These are phyloP conservation scores for Miniopterus natalensis DNA, from an alignment of 2,113 vertebrate genomes.

Conservation along the genomic window DNA sequence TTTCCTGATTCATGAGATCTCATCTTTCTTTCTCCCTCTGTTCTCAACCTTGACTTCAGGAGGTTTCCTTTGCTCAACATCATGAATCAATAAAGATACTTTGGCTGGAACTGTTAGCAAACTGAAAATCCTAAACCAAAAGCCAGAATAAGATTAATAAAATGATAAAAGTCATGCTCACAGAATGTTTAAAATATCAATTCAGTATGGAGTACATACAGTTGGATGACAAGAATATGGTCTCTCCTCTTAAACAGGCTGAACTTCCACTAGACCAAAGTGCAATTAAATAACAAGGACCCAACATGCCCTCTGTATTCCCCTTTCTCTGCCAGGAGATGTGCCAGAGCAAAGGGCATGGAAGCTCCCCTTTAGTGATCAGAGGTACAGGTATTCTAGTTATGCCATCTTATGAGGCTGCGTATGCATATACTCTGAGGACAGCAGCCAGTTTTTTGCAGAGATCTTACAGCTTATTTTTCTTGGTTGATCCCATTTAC, in stretches of 20 bases:
- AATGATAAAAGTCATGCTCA: not conserved
- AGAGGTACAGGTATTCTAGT: not conserved
- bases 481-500: not conserved
- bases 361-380: not conserved
- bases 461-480: not conserved
- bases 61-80: conserved; percentile 17
- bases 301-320: not conserved
- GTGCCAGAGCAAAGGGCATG: not conserved
- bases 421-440: not conserved
- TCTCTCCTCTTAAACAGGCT: not conserved
- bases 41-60: not conserved
- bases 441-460: not conserved
- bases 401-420: not conserved
- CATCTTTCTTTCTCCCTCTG: not conserved
- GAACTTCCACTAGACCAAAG: not conserved
- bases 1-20: conserved; percentile 2
- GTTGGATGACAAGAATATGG: not conserved
- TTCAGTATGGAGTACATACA: not conserved
- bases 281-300: not conserved
- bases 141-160: conserved; percentile 22
- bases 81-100: not conserved
- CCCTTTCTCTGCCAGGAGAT: not conserved
- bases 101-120: not conserved
- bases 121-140: not conserved
- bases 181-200: conserved; percentile 1